phyloP scores from a whole-genome alignment of 2,113 vertebrate species.

The Reinhardtius hippoglossoides region DNA sequence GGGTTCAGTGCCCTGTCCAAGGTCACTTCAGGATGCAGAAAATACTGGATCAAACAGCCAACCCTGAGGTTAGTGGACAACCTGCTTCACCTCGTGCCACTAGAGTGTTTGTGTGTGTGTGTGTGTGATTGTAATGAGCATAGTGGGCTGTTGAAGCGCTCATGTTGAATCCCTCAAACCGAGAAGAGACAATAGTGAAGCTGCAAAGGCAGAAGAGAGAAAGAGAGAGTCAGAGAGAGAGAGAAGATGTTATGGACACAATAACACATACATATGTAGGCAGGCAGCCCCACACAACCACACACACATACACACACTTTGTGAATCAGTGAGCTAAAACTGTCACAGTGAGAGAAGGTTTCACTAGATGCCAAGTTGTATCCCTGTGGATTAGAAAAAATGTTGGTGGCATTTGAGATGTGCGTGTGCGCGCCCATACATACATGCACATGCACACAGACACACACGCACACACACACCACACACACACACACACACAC shows the following conservation, averaged over 20 bases:
- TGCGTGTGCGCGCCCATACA: neutral
- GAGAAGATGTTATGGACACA: conserved; percentile 62
- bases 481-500: neutral
- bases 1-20: too few species aligned
- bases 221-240: conserved; percentile 4
- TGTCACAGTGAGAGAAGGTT: conserved; percentile 67
- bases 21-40: too few species aligned
- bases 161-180: conserved; percentile 55
- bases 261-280: conserved; percentile 68
- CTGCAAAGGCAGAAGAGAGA: conserved; percentile 28
- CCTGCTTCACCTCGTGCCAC: too few species aligned
- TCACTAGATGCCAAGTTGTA: conserved; percentile 63
- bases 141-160: conserved; percentile 51
- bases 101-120: conserved; percentile 25
- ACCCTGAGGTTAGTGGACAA: neutral
- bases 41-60: too few species aligned
- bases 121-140: conserved; percentile 52
- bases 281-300: conserved; percentile 29
- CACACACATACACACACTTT: neutral
- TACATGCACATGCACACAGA: too few species aligned
- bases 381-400: conserved; percentile 66
- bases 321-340: conserved; percentile 69
- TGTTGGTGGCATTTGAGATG: conserved; percentile 57
- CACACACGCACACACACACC: too few species aligned
- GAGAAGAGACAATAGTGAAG: conserved; percentile 35